Percentiles rank a stretch among this genome's conserved stretches.
These are phyloP conservation scores for Heliocidaris tuberculata DNA, from an alignment of 35 echinoderm and acorn worm species.

Conservation along the genomic window DNA sequence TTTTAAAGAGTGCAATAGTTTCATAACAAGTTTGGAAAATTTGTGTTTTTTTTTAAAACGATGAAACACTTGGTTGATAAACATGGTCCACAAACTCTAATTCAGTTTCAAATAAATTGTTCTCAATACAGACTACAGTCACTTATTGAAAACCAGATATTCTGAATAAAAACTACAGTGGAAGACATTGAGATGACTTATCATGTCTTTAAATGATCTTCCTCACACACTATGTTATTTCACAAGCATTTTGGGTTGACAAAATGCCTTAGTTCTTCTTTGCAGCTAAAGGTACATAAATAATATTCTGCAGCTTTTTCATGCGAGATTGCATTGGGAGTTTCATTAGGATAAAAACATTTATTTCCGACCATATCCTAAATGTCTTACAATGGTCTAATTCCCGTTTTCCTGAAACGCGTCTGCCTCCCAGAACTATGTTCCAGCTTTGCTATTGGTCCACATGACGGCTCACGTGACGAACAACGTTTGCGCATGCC, in stretches of 20 bases:
- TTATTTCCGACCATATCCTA: not conserved
- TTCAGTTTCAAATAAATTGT: not conserved
- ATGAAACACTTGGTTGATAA: not conserved
- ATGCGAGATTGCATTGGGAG: not conserved
- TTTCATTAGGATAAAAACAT: not conserved
- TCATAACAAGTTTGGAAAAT: not conserved
- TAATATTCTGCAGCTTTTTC: not conserved
- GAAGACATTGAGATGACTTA: not conserved
- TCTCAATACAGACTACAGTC: not conserved
- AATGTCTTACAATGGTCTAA: not conserved
- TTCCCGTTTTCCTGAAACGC: not conserved
- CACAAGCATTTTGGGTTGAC: not conserved
- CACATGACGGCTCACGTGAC: not conserved
- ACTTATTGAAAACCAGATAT: not conserved
- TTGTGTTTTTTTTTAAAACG: not conserved
- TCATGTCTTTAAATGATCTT: not conserved
- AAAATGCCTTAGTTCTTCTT: not conserved
- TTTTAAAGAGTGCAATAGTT: not conserved
- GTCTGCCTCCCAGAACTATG: not conserved
- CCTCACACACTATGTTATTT: conserved; percentile 4
- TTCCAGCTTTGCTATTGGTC: not conserved
- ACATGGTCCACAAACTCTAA: not conserved
- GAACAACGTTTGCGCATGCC: not conserved
- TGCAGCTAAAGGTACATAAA: not conserved
- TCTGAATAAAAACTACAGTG: not conserved